These are phyloP conservation scores for Tuta absoluta DNA, from an alignment of 2,888 invertebrate genomes.

Conservation along the genomic window DNA sequence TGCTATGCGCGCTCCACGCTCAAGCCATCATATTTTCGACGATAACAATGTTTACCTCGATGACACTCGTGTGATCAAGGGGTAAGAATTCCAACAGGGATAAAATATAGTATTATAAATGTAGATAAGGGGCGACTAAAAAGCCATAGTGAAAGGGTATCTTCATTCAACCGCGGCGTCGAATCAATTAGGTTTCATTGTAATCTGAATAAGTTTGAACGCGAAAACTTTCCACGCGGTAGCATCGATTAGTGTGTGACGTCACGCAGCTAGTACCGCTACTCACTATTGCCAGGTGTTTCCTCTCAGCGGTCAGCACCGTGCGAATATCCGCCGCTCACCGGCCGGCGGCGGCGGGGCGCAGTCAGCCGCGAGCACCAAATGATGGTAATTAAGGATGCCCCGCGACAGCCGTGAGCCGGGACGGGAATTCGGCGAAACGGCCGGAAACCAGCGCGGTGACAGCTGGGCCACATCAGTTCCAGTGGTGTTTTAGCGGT, in stretches of 20 bases:
- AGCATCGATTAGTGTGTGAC: background rate
- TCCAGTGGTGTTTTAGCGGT: background rate
- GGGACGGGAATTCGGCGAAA: constrained; percentile 16
- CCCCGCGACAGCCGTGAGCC: background rate
- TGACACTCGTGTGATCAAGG: constrained; percentile 15
- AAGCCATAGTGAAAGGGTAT: constrained; percentile 3
- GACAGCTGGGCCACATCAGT: background rate
- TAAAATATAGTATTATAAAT: too few relatives aligned
- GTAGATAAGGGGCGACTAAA: constrained; percentile 2
- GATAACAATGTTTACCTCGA: constrained; percentile 19
- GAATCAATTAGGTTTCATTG: constrained; percentile 5
- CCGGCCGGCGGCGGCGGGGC: background rate
- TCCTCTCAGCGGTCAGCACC: constrained; percentile 12
- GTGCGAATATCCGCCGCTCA: constrained; percentile 17
- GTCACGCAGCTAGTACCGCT: constrained; percentile 3
- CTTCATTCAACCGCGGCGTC: constrained; percentile 12
- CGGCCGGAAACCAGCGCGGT: background rate
- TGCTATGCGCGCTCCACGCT: constrained; percentile 22
- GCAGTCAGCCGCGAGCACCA: background rate
- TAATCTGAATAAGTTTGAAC: background rate
- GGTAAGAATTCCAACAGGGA: constrained; percentile 5
- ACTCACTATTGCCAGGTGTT: constrained; percentile 9
- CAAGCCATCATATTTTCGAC: constrained; percentile 18
- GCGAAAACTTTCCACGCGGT: constrained; percentile 9
- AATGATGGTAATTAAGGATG: constrained; percentile 16